Percentiles rank a stretch among this genome's conserved stretches.
Conservation (phyloP, 2,888 invertebrate genomes). For the Acleris literana region DNA sequence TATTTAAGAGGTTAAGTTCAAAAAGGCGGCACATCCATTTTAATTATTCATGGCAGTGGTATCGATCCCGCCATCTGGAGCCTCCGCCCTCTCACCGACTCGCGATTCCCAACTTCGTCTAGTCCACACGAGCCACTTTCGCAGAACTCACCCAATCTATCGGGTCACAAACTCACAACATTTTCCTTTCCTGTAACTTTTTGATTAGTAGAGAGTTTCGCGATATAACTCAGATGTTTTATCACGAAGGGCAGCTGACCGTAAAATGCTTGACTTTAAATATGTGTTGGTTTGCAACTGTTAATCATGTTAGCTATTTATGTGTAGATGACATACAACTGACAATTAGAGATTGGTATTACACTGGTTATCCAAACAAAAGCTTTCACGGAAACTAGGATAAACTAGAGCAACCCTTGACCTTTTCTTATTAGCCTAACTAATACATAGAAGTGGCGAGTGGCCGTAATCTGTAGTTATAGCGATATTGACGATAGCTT, state of each 20-base stretch:
- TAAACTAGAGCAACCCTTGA: not conserved
- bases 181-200: constrained; percentile 3
- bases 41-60: constrained; percentile 70
- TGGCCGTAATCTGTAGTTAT: constrained; percentile 37
- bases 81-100: constrained; percentile 19
- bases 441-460: not conserved
- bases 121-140: constrained; percentile 7
- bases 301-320: too few relatives aligned
- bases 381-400: not conserved
- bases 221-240: too few relatives aligned
- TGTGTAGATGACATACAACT: too few relatives aligned
- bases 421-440: not conserved
- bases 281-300: too few relatives aligned
- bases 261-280: too few relatives aligned
- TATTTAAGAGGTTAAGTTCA: constrained; percentile 18
- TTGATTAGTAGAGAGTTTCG: not conserved
- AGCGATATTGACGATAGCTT: constrained; percentile 39
- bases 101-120: constrained; percentile 23
- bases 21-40: constrained; percentile 62
- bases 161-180: not conserved
- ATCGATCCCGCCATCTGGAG: constrained; percentile 63
- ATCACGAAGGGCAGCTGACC: too few relatives aligned
- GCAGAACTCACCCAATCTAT: constrained; percentile 8
- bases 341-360: too few relatives aligned
- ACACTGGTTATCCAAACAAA: not conserved